These are phyloP conservation scores for Poecilobothrus nobilitatus DNA, from an alignment of 2,888 invertebrate genomes.

Conservation along the genomic window DNA sequence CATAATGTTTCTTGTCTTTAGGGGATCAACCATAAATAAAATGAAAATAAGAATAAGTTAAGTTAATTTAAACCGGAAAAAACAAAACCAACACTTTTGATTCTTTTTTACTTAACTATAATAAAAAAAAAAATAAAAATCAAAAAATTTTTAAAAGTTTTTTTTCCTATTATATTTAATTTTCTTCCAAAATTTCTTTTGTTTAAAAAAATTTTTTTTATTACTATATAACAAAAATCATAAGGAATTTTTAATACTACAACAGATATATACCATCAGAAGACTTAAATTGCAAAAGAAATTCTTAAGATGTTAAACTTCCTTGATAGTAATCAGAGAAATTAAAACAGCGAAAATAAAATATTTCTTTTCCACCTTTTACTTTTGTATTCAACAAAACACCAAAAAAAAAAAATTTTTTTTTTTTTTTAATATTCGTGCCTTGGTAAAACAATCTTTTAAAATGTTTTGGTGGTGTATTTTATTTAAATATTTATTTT, in stretches of 20 bases:
- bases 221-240: not conserved
- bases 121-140: too few species aligned
- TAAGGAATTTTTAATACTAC: not conserved
- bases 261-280: not conserved
- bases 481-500: too few species aligned
- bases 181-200: not conserved
- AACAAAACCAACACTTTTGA: too few species aligned
- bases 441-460: not conserved
- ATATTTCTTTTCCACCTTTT: not conserved
- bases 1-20: not conserved
- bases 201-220: not conserved
- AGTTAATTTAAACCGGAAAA: not conserved
- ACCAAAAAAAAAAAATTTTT: not conserved
- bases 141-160: too few species aligned
- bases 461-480: not conserved
- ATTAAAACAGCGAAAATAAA: not conserved
- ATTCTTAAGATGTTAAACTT: not conserved
- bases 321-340: not conserved
- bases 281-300: not conserved
- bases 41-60: not conserved
- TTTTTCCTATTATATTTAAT: not conserved
- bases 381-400: not conserved
- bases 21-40: not conserved
- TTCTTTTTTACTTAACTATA: too few species aligned
- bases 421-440: conserved; percentile 6